Evolutionary conservation across 1,140 invertebrate species (phyloP), one percentile per base, ranked within the genome.

Genomic region (Chironomus striatipennis): DNA sequence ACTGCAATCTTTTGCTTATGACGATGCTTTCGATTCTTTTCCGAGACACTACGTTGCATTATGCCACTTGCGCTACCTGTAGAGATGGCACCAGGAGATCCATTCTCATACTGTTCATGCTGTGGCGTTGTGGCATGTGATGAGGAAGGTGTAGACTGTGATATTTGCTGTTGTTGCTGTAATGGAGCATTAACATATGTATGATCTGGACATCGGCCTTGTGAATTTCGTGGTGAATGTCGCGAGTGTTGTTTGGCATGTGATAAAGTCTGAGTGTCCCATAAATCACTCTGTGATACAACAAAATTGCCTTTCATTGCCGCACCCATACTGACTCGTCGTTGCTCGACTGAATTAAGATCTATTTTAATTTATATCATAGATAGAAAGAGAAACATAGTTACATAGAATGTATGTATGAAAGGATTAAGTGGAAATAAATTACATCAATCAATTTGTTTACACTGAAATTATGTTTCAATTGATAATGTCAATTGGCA

Each of bases 261-360:
- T n/a, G 86, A 85, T 75, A 87, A 85, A 0, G 86, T 87, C 75
- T 85, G 87, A 0, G 86, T 87, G 76, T 87, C 86, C 86, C 86
- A 87, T n/a, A 87, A 77, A 77, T 87, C 86, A 76, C 86, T 87
- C 77, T 87, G 86, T 1, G 86, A 86, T n/a, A 87, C 86, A 65
- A 87, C 86, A 77, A 86, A 87, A 75, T 85, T 86, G 74, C 86
- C 87, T 77, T 86, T 86, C 18, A 86, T 80, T 7, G 79, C 80
- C 34, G 79, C 74, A 17, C 81, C 73, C 79, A 81, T 81, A 75
- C 80, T 81, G 6, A 81, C 80, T 34, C 81, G 79, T 4, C 81
- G 77, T 75, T 80, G 78, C 43, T 82, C 64, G 17, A 43, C 20
- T 18, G 21, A 3, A 7, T 43, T n/a, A n/a, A 57, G 47, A 57